Conservation (phyloP, 2,888 invertebrate genomes). For the Tridacna crocea region DNA sequence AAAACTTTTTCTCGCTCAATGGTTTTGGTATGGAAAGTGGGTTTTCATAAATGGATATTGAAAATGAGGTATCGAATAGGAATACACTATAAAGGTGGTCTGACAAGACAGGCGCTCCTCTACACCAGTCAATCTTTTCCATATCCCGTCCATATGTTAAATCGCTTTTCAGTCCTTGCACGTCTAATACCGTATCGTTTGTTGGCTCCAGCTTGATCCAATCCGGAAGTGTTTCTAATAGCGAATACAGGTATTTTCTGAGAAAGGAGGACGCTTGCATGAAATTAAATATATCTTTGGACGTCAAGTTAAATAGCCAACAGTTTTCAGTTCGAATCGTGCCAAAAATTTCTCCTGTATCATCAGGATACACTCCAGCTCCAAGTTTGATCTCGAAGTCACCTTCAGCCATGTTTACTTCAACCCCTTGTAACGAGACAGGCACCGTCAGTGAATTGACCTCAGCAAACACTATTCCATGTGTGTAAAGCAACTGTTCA, state of each 20-base stretch:
- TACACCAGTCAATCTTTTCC: slow-evolving; percentile 25
- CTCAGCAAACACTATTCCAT: slow-evolving; percentile 32
- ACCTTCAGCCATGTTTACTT: slow-evolving; percentile 2
- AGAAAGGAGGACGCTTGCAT: slow-evolving; percentile 10
- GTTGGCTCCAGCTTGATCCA: slow-evolving; percentile 12
- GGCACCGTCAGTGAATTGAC: slow-evolving; percentile 19
- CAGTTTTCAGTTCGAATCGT: slow-evolving; percentile 29
- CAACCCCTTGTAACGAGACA: slow-evolving; percentile 18
- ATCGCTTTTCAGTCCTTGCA: slow-evolving; percentile 23
- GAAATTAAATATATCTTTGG: slow-evolving; percentile 20
- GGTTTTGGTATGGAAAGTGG: slow-evolving; percentile 25
- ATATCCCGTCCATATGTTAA: slow-evolving; percentile 21
- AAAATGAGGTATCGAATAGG: slow-evolving; percentile 38
- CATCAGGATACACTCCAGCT: background rate
- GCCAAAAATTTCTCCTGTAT: slow-evolving; percentile 12
- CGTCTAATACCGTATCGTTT: slow-evolving; percentile 4
- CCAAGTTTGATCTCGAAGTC: slow-evolving; percentile 17
- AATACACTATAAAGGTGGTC: slow-evolving; percentile 39
- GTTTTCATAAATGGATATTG: slow-evolving; percentile 38
- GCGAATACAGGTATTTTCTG: slow-evolving; percentile 2
- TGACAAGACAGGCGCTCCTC: slow-evolving; percentile 32
- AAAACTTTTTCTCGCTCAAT: slow-evolving; percentile 34
- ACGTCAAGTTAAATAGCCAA: slow-evolving; percentile 11
- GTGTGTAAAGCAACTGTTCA: background rate
- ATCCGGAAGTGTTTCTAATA: slow-evolving; percentile 9